phyloP scores from a whole-genome alignment of 2,888 invertebrate species.

The Trissolcus brochymenae region DNA sequence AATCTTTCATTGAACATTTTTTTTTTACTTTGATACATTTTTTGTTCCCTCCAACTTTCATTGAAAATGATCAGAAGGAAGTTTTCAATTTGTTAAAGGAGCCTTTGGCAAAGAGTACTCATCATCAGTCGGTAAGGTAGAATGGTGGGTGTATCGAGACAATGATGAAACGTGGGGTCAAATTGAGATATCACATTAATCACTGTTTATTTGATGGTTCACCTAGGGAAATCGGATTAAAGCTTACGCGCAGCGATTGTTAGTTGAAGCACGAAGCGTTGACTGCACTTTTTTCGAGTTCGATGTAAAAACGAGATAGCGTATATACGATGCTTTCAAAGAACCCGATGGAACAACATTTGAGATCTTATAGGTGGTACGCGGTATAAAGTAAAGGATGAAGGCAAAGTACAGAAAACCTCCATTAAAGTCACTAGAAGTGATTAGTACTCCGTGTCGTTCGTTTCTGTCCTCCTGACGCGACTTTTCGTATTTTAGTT shows the following conservation, averaged over 20 bases:
- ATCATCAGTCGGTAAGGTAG: too few species aligned
- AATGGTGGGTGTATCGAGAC: too few species aligned
- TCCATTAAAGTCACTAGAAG: constrained; percentile 77
- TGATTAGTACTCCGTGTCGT: constrained; percentile 73
- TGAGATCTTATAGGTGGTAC: constrained; percentile 69
- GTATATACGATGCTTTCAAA: constrained; percentile 71
- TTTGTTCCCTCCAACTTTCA: neutral
- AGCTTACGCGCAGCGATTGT: constrained; percentile 12
- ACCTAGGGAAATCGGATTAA: constrained; percentile 32
- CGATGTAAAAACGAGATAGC: constrained; percentile 58
- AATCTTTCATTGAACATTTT: neutral
- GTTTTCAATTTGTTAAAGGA: too few species aligned
- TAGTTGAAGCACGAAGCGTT: constrained; percentile 16
- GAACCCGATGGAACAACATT: constrained; percentile 70
- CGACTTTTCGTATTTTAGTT: constrained; percentile 57
- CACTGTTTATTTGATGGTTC: constrained; percentile 18
- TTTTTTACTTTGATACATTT: constrained; percentile 1
- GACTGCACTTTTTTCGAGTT: constrained; percentile 31
- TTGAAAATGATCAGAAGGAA: too few species aligned
- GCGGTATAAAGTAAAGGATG: constrained; percentile 71
- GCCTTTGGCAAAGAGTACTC: too few species aligned
- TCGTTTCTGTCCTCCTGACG: constrained; percentile 52
- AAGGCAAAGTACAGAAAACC: constrained; percentile 76
- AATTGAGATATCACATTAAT: constrained; percentile 8
- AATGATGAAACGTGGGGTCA: neutral